A percentile compares a stretch with the other conserved stretches of the same genome.
phyloP scores from a whole-genome alignment of 2,797 vertebrate species.

The Oreochromis mossambicus region DNA sequence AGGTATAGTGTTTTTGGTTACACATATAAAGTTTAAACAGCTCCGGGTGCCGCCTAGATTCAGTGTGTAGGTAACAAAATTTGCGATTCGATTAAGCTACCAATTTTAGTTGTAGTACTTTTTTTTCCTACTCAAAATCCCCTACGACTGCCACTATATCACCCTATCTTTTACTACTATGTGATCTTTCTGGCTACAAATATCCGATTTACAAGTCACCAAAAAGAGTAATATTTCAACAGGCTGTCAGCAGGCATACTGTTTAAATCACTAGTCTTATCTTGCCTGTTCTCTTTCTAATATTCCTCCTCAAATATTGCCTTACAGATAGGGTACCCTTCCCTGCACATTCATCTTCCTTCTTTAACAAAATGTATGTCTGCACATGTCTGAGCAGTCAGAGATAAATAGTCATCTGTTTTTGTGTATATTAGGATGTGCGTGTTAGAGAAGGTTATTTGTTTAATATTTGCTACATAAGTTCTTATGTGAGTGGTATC shows the following conservation, averaged over 20 bases:
- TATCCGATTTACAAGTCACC: constrained; percentile 56
- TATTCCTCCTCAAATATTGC: constrained; percentile 62
- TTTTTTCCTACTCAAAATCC: background rate
- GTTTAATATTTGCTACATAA: background rate
- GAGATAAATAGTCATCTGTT: background rate
- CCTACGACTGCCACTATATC: background rate
- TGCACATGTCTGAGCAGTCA: constrained; percentile 25
- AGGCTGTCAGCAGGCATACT: constrained; percentile 23
- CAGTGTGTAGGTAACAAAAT: background rate
- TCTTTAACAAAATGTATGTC: constrained; percentile 13
- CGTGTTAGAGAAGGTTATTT: constrained; percentile 25
- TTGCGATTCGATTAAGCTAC: background rate
- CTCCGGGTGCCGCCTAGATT: background rate
- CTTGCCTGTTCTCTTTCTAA: constrained; percentile 50
- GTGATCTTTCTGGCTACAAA: constrained; percentile 46
- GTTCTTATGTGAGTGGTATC: background rate
- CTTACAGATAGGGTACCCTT: constrained; percentile 46
- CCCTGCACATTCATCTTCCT: constrained; percentile 53
- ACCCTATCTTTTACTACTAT: constrained; percentile 31
- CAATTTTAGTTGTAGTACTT: background rate
- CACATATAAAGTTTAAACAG: background rate
- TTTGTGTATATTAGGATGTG: background rate
- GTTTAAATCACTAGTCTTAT: constrained; percentile 60
- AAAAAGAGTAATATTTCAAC: constrained; percentile 55
- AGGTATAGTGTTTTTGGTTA: constrained; percentile 14